These are phyloP conservation scores for Cephalopachus bancanus DNA, from an alignment of 2,797 vertebrate genomes.

Conservation along the genomic window DNA sequence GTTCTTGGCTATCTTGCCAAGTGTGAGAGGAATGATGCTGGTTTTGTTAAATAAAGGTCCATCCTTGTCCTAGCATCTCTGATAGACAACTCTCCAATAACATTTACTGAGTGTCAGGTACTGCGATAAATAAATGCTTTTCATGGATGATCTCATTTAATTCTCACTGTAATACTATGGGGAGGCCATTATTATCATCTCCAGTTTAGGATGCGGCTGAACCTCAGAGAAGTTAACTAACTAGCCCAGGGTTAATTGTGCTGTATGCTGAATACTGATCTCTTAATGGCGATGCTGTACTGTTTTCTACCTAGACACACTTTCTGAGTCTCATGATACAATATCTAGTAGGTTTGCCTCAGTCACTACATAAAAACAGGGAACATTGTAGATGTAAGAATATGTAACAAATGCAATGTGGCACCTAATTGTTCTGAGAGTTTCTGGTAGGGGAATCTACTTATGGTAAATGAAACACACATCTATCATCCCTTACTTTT, in stretches of 20 bases:
- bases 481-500: slow-evolving; percentile 28
- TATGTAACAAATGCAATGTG: neutral
- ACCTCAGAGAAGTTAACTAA: slow-evolving; percentile 56
- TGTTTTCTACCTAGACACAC: neutral
- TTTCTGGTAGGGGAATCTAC: slow-evolving; percentile 46
- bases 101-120: slow-evolving; percentile 12
- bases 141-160: neutral
- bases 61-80: neutral
- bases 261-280: neutral
- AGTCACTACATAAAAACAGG: neutral
- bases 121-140: slow-evolving; percentile 26
- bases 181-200: slow-evolving; percentile 26
- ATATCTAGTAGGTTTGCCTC: neutral
- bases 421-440: neutral
- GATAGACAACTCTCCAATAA: neutral
- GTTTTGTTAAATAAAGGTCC: neutral
- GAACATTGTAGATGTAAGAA: slow-evolving; percentile 1
- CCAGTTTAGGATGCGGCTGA: slow-evolving; percentile 10
- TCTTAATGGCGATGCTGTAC: neutral
- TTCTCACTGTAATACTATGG: neutral
- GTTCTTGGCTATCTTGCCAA: slow-evolving; percentile 3
- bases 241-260: neutral
- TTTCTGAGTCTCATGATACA: neutral
- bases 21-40: neutral
- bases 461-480: slow-evolving; percentile 15